A percentile compares a stretch with the other conserved stretches of the same genome.
Conservation (phyloP, 2,797 vertebrate genomes). For the Arrhamphus sclerolepis region DNA sequence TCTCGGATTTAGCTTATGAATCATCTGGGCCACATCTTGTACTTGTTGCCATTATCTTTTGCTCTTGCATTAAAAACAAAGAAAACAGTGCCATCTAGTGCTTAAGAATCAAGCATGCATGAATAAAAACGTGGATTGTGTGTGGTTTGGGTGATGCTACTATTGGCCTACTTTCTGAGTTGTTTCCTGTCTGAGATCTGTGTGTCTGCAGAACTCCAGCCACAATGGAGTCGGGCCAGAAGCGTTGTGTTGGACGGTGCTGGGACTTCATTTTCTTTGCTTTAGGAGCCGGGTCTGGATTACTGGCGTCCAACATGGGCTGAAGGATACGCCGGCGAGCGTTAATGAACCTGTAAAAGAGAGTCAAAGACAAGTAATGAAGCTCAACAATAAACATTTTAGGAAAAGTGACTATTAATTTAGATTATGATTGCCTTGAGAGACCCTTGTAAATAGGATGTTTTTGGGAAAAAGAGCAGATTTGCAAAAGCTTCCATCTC, state of each 20-base stretch:
- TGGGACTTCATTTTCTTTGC: conserved; percentile 99
- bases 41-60: background rate
- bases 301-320: conserved; percentile 97
- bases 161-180: conserved; percentile 87
- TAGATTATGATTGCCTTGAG: background rate
- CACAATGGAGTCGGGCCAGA: conserved; percentile 99
- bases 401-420: background rate
- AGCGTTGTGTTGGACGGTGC: conserved; percentile 95
- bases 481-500: too few relatives aligned
- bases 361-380: background rate
- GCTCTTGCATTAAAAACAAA: background rate
- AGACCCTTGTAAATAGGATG: background rate
- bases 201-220: conserved; percentile 94
- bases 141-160: background rate
- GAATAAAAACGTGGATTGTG: background rate
- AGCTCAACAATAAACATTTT: too few relatives aligned
- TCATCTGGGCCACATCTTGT: background rate
- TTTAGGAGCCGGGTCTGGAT: conserved; percentile 96
- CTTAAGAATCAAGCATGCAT: background rate
- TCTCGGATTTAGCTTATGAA: conserved; percentile 1
- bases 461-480: too few relatives aligned
- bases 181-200: conserved; percentile 85
- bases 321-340: conserved; percentile 96
- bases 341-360: conserved; percentile 90
- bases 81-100: conserved; percentile 52